Base-by-base conservation (phyloP, 2,113 vertebrate genomes). In the Sporophila hypoxantha region DNA sequence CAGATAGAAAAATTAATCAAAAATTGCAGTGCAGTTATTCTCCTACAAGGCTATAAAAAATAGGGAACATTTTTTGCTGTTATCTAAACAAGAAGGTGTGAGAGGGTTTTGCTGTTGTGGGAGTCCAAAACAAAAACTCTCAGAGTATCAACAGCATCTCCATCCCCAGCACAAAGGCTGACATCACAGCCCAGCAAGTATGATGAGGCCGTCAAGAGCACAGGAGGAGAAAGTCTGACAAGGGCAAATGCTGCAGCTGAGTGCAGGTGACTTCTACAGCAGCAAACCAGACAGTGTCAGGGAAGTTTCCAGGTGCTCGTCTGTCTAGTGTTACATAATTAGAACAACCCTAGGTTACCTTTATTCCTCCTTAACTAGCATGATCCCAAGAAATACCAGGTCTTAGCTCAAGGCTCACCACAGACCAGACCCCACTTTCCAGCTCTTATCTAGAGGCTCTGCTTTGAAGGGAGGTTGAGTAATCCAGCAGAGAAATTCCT, bases 181-280 rank as follows among this genome's bases (percentile, higher is more conserved):
- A 50, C 42, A 69, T 17, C 26, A 32, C 21, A 61, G 17, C 14
- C 27, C 36, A 78, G 37, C 25, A 25, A 64, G 8, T 10, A 17
- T 17, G 23, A 47, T 13, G 1, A 1, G 18, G 25, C 7, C 30
- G 49, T 30, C 10, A 32, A 53, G 41, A 6, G 17, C 0, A 0
- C 30, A 41, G 32, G 7, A 78, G 29, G 5, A 76, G 26, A 55
- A 80, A 26, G 6, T 20, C 22, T 71, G 55, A 29, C 26, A 34
- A 23, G 37, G 9, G 14, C 30, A 68, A n/a, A 56, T n/a, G 13
- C 36, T 69, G 22, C 44, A 42, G 7, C 22, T 79, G 44, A 71
- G 44, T 36, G 18, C n/a, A 56, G 36, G 34, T 62, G 37, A 36
- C 27, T 47, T 17, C 21, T 57, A 12, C 17, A 39, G 21, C 19